Evolutionary conservation across 1,140 invertebrate species (phyloP).

Genomic region (Rhyzopertha dominica): DNA sequence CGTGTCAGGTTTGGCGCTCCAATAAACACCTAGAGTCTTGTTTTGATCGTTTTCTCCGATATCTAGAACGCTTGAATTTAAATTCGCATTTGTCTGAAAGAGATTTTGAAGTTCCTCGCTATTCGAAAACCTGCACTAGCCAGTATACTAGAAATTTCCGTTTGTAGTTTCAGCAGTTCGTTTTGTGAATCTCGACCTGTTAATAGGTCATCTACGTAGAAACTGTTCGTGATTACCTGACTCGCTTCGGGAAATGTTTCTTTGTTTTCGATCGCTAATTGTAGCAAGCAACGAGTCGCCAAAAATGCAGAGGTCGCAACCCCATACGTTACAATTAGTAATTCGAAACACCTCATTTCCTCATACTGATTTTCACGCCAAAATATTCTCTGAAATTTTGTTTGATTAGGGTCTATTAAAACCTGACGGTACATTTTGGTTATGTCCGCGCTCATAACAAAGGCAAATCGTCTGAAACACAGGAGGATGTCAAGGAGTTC

Average conservation of each 20-base stretch:
- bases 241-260: slow-evolving; percentile 22
- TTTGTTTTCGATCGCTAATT: slow-evolving; percentile 24
- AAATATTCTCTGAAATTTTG: slow-evolving; percentile 42
- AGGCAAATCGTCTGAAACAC: slow-evolving; percentile 16
- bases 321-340: slow-evolving; percentile 35
- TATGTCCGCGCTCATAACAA: slow-evolving; percentile 16
- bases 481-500: no score
- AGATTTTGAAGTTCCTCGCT: no score
- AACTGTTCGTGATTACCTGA: slow-evolving; percentile 9
- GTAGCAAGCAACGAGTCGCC: slow-evolving; percentile 22
- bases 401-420: slow-evolving; percentile 12
- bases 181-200: slow-evolving; percentile 20
- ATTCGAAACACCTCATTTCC: slow-evolving; percentile 28
- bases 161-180: no score
- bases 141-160: slow-evolving; percentile 43
- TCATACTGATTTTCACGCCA: slow-evolving; percentile 32
- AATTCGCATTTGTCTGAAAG: no score
- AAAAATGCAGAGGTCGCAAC: slow-evolving; percentile 27
- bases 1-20: no score
- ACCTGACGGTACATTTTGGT: slow-evolving; percentile 25
- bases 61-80: no score
- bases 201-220: slow-evolving; percentile 36
- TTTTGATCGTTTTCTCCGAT: no score
- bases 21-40: no score
- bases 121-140: no score